These are phyloP conservation scores for Poecilobothrus nobilitatus DNA, from an alignment of 2,888 invertebrate genomes.

Conservation along the genomic window DNA sequence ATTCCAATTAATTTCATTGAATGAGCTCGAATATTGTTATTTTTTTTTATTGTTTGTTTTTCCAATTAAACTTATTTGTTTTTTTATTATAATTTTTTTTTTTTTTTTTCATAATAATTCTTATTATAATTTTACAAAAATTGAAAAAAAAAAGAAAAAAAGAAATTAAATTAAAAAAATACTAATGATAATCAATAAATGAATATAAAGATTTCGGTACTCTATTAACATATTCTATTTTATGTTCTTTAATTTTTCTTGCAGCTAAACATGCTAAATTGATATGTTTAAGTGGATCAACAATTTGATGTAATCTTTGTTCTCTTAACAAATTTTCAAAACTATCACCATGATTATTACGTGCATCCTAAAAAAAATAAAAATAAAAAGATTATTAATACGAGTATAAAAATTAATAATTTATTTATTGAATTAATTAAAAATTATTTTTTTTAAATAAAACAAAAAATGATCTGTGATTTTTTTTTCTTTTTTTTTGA, in stretches of 20 bases:
- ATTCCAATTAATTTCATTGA: no score
- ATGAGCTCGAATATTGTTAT: no score
- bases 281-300: conserved; percentile 69
- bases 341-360: conserved; percentile 67
- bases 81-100: no score
- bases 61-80: no score
- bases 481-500: background rate
- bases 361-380: conserved; percentile 44
- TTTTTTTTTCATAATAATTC: no score
- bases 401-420: background rate
- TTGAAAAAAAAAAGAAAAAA: no score
- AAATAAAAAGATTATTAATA: background rate
- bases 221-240: conserved; percentile 53
- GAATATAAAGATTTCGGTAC: conserved; percentile 50
- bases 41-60: no score
- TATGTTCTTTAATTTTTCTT: conserved; percentile 63
- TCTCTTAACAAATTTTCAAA: conserved; percentile 58
- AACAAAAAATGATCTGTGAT: background rate
- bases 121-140: no score
- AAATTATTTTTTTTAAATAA: background rate
- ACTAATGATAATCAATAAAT: conserved; percentile 42
- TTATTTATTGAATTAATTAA: background rate
- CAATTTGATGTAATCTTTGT: conserved; percentile 55
- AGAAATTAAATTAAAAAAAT: background rate
- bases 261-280: conserved; percentile 82